A percentile compares a stretch with the other conserved stretches of the same genome.
Evolutionary conservation across 2,888 invertebrate species (phyloP).

Genomic region (Pyrgus malvae): DNA sequence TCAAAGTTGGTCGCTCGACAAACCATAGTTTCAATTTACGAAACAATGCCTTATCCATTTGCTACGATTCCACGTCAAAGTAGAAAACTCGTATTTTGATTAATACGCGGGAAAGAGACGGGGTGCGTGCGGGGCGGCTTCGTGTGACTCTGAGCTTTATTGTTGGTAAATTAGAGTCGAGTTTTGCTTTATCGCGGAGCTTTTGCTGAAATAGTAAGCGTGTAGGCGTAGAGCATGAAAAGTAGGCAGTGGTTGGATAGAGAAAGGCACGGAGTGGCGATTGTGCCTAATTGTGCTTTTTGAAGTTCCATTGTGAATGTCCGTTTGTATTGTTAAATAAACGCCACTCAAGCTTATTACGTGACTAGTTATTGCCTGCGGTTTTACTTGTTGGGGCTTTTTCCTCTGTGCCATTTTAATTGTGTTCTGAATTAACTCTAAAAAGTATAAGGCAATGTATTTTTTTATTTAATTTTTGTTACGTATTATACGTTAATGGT

Average conservation of each 20-base stretch:
- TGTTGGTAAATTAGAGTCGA: slow-evolving; percentile 50
- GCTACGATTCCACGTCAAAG: slow-evolving; percentile 79
- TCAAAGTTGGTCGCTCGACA: slow-evolving; percentile 53
- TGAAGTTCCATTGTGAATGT: slow-evolving; percentile 37
- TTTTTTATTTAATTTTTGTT: not conserved
- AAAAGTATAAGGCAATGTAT: slow-evolving; percentile 1
- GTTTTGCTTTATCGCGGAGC: slow-evolving; percentile 47
- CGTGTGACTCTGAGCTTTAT: slow-evolving; percentile 50
- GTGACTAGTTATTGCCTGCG: slow-evolving; percentile 22
- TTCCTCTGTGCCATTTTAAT: slow-evolving; percentile 11
- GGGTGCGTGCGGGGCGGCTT: slow-evolving; percentile 53
- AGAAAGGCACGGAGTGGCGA: slow-evolving; percentile 62
- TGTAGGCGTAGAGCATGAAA: slow-evolving; percentile 80
- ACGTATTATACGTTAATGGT: no score
- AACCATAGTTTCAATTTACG: slow-evolving; percentile 79
- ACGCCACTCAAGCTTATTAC: slow-evolving; percentile 27
- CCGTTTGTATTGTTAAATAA: slow-evolving; percentile 29
- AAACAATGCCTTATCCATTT: slow-evolving; percentile 82
- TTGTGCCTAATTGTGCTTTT: slow-evolving; percentile 51
- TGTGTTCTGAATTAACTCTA: slow-evolving; percentile 9
- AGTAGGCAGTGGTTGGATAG: slow-evolving; percentile 77
- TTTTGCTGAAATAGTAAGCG: slow-evolving; percentile 75
- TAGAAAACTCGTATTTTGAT: slow-evolving; percentile 79
- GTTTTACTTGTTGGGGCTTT: slow-evolving; percentile 9
- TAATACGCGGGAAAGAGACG: slow-evolving; percentile 79